A percentile compares a stretch with the other conserved stretches of the same genome.
phyloP scores from a whole-genome alignment of 2,113 vertebrate species.

The Trachemys scripta region DNA sequence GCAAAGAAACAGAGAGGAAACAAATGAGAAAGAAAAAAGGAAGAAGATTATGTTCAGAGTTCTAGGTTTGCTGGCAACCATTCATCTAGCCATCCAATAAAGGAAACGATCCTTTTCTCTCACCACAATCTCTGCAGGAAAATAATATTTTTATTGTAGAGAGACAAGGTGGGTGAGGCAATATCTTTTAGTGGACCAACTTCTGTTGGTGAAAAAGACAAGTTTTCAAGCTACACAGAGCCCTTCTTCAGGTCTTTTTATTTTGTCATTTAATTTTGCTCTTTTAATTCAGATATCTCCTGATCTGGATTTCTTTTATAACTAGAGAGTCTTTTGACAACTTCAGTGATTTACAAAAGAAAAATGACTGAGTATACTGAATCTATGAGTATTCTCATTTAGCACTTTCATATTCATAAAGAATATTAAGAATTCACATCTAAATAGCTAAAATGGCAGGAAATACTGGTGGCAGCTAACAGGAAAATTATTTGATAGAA shows the following conservation, averaged over 20 bases:
- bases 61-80: not conserved
- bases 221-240: too few species aligned
- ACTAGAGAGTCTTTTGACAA: not conserved
- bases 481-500: conserved; percentile 39
- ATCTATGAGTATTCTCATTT: conserved; percentile 1
- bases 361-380: not conserved
- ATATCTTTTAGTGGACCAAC: too few species aligned
- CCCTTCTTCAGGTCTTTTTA: too few species aligned
- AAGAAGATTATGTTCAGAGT: not conserved
- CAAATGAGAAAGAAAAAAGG: not conserved
- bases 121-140: not conserved
- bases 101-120: conserved; percentile 24
- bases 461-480: conserved; percentile 59
- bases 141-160: not conserved
- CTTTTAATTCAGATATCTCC: not conserved
- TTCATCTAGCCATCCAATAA: not conserved
- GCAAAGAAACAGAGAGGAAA: not conserved
- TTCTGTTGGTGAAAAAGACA: too few species aligned
- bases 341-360: not conserved
- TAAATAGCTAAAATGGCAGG: conserved; percentile 40
- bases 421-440: not conserved
- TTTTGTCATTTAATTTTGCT: not conserved
- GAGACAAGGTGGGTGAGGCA: too few species aligned
- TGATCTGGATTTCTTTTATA: conserved; percentile 18
- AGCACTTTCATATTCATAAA: not conserved